Conservation (phyloP, 2,888 invertebrate genomes). For the Hylaea fasciaria region DNA sequence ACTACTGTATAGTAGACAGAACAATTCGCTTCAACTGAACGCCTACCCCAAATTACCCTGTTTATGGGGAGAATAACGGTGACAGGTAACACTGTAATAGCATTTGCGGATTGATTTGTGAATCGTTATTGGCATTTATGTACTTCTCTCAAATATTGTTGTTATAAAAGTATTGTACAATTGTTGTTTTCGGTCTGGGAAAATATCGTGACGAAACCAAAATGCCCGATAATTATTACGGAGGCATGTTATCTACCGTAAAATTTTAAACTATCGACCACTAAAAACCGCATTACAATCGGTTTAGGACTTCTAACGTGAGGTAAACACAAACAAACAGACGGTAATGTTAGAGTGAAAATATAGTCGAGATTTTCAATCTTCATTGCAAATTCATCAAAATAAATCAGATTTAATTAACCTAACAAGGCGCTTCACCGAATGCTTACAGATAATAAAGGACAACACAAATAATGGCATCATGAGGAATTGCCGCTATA, state of each 20-base stretch:
- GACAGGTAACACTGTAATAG: slow-evolving; percentile 4
- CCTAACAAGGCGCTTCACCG: slow-evolving; percentile 4
- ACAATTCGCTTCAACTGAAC: background rate
- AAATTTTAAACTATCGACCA: background rate
- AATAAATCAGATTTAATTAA: slow-evolving; percentile 10
- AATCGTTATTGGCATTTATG: background rate
- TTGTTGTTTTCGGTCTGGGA: no score
- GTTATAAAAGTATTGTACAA: no score
- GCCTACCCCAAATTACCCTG: slow-evolving; percentile 15
- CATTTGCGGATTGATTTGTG: background rate
- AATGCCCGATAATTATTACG: no score
- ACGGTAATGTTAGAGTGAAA: background rate
- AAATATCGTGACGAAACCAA: no score
- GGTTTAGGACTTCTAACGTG: no score
- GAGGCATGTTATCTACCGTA: no score
- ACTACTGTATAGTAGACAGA: background rate
- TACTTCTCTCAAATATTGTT: no score
- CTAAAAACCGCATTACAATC: no score
- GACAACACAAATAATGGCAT: slow-evolving; percentile 8
- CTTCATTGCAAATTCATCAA: slow-evolving; percentile 3
- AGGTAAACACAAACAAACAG: background rate
- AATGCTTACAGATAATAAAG: background rate
- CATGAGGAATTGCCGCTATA: slow-evolving; percentile 13
- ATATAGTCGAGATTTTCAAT: background rate
- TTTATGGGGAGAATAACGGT: slow-evolving; percentile 6